Conservation (phyloP, 2,797 vertebrate genomes). For the Alfaro cultratus region DNA sequence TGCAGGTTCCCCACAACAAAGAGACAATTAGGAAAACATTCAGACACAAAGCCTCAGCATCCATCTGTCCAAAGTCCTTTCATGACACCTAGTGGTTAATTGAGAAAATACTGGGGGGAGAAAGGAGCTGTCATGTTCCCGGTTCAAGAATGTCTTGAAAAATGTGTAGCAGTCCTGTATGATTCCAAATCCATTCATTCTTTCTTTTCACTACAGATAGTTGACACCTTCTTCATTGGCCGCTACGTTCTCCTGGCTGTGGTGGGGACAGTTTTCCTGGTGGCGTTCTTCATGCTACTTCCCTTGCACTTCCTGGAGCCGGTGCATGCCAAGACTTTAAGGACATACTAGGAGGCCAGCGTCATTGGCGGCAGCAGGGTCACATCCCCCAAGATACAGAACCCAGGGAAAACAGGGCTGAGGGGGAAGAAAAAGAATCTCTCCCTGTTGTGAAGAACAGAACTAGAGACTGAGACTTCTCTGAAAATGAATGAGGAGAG, state of each 20-base stretch:
- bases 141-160: background rate
- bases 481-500: background rate
- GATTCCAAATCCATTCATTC: background rate
- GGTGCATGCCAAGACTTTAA: conserved; percentile 85
- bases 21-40: background rate
- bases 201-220: conserved; percentile 78
- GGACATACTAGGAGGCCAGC: conserved; percentile 68
- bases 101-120: background rate
- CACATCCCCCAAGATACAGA: conserved; percentile 36
- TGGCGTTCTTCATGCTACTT: conserved; percentile 86
- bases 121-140: background rate
- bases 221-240: conserved; percentile 90
- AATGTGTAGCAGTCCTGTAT: no score
- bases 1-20: background rate
- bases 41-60: background rate
- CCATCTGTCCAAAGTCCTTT: conserved; percentile 46
- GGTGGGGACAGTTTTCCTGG: conserved; percentile 79
- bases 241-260: conserved; percentile 88
- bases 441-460: background rate
- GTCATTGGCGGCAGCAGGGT: conserved; percentile 48
- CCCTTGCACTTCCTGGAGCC: conserved; percentile 88
- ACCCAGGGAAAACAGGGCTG: conserved; percentile 38
- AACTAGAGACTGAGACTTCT: background rate
- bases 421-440: conserved; percentile 15
- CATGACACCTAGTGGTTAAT: conserved; percentile 79